phyloP scores from a whole-genome alignment of 2,113 vertebrate genomes.

The Paramormyrops kingsleyae region DNA sequence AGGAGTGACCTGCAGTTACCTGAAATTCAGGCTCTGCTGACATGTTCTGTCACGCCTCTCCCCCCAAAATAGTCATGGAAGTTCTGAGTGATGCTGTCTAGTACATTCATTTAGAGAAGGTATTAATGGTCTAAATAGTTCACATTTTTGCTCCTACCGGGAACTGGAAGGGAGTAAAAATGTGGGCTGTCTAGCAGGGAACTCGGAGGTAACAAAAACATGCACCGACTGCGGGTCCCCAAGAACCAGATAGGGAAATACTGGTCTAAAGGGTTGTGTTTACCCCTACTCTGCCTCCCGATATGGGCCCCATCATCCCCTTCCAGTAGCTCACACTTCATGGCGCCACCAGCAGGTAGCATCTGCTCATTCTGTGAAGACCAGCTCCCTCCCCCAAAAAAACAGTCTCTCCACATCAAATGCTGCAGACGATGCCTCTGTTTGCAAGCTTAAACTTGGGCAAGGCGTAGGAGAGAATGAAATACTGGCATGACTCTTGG shows the following conservation, averaged over 20 bases:
- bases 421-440: not conserved
- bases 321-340: not conserved
- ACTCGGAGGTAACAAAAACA: not conserved
- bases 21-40: not conserved
- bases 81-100: not conserved
- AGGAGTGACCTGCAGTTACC: not conserved
- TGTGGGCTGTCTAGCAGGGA: not conserved
- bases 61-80: not conserved
- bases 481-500: not conserved
- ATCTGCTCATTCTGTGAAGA: not conserved
- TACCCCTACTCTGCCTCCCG: not conserved
- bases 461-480: not conserved
- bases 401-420: not conserved
- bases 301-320: not conserved
- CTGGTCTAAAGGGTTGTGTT: not conserved
- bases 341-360: not conserved
- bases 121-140: not conserved
- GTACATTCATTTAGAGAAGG: not conserved
- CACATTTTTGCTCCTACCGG: not conserved
- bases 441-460: not conserved
- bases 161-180: not conserved
- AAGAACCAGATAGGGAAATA: not conserved
- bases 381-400: not conserved
- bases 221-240: not conserved
- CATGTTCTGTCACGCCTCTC: not conserved